Evolutionary conservation across 2,888 invertebrate species (phyloP).

Genomic region (Teinopalpus imperialis): DNA sequence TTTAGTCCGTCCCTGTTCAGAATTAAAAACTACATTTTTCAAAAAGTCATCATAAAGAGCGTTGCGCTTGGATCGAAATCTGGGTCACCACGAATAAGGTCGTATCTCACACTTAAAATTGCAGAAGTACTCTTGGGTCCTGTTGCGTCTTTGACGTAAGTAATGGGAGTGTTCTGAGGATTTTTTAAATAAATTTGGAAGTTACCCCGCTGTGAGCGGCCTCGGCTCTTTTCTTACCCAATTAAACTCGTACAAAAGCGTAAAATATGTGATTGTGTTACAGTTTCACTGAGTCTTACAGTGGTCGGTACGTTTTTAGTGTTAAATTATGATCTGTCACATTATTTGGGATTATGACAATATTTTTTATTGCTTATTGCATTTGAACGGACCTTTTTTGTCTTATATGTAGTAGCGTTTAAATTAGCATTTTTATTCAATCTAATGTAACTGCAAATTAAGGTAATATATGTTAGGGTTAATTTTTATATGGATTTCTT

Average conservation of each 20-base stretch:
- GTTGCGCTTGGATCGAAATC: constrained; percentile 65
- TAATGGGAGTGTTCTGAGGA: constrained; percentile 68
- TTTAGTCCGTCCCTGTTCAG: constrained; percentile 55
- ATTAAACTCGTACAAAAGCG: constrained; percentile 75
- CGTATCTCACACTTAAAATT: constrained; percentile 78
- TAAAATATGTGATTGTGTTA: constrained; percentile 77
- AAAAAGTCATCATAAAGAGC: constrained; percentile 80
- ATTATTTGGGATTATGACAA: constrained; percentile 72
- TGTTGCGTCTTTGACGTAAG: constrained; percentile 68
- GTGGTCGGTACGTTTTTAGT: constrained; percentile 54
- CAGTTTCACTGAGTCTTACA: constrained; percentile 58
- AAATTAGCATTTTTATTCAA: constrained; percentile 34
- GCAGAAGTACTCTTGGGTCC: constrained; percentile 60
- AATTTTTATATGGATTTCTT: no score
- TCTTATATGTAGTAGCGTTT: constrained; percentile 30
- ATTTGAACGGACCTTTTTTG: constrained; percentile 43
- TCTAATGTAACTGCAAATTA: constrained; percentile 32
- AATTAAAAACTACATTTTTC: constrained; percentile 80
- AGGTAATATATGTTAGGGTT: neutral
- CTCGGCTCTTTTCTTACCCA: constrained; percentile 70
- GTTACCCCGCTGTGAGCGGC: constrained; percentile 72
- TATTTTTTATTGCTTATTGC: constrained; percentile 67
- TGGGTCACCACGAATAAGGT: constrained; percentile 73
- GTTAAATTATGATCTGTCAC: constrained; percentile 69
- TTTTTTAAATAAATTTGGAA: constrained; percentile 73